Percentiles rank a stretch among this genome's conserved stretches.
Evolutionary conservation across 30 jellyfish, hydroid and myxozoan genomes (phyloP).

Genomic region (Aurelia coerulea): DNA sequence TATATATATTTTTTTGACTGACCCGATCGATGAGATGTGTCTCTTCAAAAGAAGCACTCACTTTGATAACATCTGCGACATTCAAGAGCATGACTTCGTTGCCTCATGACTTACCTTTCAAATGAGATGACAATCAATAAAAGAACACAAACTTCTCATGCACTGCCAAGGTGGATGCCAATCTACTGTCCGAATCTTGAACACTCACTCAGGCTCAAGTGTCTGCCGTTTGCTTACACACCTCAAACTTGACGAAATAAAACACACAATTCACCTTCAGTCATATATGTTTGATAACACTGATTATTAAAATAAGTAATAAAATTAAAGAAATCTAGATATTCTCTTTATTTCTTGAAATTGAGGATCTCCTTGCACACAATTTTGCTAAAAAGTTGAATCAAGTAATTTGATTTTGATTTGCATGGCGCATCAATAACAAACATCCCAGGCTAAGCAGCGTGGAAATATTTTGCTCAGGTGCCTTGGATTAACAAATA

Average conservation of each 20-base stretch:
- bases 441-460: neutral
- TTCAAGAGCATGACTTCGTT: too few species aligned
- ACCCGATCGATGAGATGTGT: too few species aligned
- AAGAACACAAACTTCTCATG: neutral
- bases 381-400: neutral
- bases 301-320: neutral
- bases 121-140: too few species aligned
- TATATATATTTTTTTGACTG: too few species aligned
- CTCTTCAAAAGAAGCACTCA: too few species aligned
- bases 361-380: neutral
- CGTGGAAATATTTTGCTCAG: neutral
- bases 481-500: slow-evolving; percentile 6
- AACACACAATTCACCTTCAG: too few species aligned
- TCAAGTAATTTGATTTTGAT: slow-evolving; percentile 8
- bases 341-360: neutral
- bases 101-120: too few species aligned
- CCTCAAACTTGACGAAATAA: too few species aligned
- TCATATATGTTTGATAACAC: neutral
- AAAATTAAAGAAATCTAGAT: neutral
- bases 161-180: neutral
- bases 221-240: slow-evolving; percentile 15
- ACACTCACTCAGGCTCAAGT: slow-evolving; percentile 2
- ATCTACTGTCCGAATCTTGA: neutral
- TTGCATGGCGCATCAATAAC: slow-evolving; percentile 26
- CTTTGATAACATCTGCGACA: too few species aligned